Evolutionary conservation across 1,140 invertebrate genomes (phyloP), one percentile per base, ranked within the genome.

Genomic region (Drosophila sucinea): DNA sequence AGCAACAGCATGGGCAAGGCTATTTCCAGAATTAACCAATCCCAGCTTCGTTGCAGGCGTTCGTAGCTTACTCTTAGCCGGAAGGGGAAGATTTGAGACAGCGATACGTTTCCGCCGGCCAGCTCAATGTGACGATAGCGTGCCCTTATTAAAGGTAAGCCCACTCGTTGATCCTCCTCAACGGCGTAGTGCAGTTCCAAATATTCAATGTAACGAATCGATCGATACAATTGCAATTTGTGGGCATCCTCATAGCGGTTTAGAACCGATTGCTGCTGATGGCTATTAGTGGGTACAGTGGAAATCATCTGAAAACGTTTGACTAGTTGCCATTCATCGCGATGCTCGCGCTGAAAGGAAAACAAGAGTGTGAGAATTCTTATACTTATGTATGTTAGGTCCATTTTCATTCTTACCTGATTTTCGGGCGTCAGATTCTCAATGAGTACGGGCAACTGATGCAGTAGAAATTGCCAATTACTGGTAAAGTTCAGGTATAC

Each of bases 261-360:
- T 58, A 65, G 25, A 4, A 7, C 75, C 40, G 62, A 51, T 3
- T 51, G 63, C 5, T 65, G 57, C 1, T 70, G 57, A 0, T 70
- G 66, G 56, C 62, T 73, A 17, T 83, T 72, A 6, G 68, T 54
- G 0, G 58, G 71, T 3, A 79, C 60, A 7, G 91, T 93, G 73
- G 96, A 95, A 33, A 96, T 92, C 2, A 96, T 73, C 81, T 96
- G 96, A 85, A 96, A 96, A 67, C 96, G 93, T 63, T 94, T 92
- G 0, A 95, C 94, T 17, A 96, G 80, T 68, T 94, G 93, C 94
- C 94, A 94, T 44, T 94, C 92, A 35, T 93, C 93, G 73, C 90
- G 81, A 76, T 94, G 93, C 6, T 83, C 90, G 89, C 93, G 70
- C 83, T 90, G 40, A 1, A 77, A 32, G 1, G 11, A 23, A 10